These are phyloP conservation scores for Choreutis nemorana DNA, from an alignment of 2,888 invertebrate species.

Conservation along the genomic window DNA sequence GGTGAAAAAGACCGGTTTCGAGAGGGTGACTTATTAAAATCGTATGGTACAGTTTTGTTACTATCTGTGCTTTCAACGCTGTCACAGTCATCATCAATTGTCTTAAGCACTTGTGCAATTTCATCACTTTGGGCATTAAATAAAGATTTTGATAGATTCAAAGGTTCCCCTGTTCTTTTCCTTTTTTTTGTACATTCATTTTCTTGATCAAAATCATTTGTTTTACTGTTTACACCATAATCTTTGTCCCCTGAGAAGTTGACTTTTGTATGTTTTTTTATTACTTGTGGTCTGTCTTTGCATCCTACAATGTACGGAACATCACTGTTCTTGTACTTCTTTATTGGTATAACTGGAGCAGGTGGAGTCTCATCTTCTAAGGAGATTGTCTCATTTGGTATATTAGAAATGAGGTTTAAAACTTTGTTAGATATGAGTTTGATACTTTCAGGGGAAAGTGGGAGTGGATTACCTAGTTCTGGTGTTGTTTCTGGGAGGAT, in stretches of 20 bases:
- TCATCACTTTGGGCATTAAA: slow-evolving; percentile 23
- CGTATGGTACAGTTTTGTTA: slow-evolving; percentile 15
- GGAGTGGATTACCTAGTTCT: too few species aligned
- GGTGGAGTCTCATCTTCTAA: slow-evolving; percentile 10
- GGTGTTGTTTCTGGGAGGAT: not conserved
- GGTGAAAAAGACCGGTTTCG: slow-evolving; percentile 21
- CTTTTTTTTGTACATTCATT: slow-evolving; percentile 9
- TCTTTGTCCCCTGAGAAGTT: slow-evolving; percentile 17
- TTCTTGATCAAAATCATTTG: slow-evolving; percentile 10
- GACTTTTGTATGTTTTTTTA: slow-evolving; percentile 11
- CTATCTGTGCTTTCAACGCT: slow-evolving; percentile 19
- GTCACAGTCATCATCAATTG: slow-evolving; percentile 9
- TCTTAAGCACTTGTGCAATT: slow-evolving; percentile 14
- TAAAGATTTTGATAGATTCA: slow-evolving; percentile 19
- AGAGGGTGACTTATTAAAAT: slow-evolving; percentile 5
- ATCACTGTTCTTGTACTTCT: slow-evolving; percentile 18
- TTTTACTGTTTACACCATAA: slow-evolving; percentile 16
- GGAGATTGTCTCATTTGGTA: slow-evolving; percentile 7
- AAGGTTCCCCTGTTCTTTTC: slow-evolving; percentile 11
- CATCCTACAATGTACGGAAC: slow-evolving; percentile 24
- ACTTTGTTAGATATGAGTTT: too few species aligned
- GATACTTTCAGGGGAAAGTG: too few species aligned
- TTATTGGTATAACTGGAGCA: slow-evolving; percentile 16
- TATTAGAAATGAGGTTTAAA: slow-evolving; percentile 11
- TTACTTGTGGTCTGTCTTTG: slow-evolving; percentile 16